phyloP scores from a whole-genome alignment of 2,797 vertebrate species.

The Gorsachius magnificus region DNA sequence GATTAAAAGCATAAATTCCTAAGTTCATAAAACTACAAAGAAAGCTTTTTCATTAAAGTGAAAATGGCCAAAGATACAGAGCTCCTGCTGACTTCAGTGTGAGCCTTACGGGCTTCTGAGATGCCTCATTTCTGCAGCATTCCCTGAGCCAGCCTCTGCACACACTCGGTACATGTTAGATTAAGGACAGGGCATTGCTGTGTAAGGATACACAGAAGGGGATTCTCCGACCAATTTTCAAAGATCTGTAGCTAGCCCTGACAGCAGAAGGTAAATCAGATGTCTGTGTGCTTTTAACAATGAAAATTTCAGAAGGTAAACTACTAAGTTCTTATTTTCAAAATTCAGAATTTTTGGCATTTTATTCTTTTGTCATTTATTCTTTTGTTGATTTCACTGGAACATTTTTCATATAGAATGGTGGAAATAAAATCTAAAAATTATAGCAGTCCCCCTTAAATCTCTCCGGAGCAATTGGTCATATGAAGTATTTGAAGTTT shows the following conservation, averaged over 20 bases:
- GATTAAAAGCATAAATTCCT: background rate
- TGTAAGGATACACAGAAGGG: background rate
- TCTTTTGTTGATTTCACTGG: background rate
- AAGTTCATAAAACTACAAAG: background rate
- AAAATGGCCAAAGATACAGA: background rate
- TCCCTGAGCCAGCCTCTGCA: background rate
- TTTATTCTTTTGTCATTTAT: background rate
- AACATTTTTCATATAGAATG: background rate
- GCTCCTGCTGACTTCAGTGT: background rate
- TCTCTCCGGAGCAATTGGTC: background rate
- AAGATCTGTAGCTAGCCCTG: background rate
- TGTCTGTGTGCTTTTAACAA: background rate
- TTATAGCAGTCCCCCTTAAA: background rate
- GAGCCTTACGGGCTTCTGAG: background rate
- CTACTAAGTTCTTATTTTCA: background rate
- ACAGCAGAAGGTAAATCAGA: background rate
- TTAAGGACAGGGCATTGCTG: background rate
- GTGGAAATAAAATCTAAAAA: background rate
- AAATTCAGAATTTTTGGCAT: background rate
- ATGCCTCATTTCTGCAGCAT: background rate
- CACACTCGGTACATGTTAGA: too few relatives aligned
- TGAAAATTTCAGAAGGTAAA: background rate
- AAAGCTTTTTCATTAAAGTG: background rate
- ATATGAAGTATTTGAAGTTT: background rate
- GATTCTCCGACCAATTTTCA: background rate